Evolutionary conservation across 1,140 invertebrate species (phyloP).

Genomic region (Brachionus rotundiformis): DNA sequence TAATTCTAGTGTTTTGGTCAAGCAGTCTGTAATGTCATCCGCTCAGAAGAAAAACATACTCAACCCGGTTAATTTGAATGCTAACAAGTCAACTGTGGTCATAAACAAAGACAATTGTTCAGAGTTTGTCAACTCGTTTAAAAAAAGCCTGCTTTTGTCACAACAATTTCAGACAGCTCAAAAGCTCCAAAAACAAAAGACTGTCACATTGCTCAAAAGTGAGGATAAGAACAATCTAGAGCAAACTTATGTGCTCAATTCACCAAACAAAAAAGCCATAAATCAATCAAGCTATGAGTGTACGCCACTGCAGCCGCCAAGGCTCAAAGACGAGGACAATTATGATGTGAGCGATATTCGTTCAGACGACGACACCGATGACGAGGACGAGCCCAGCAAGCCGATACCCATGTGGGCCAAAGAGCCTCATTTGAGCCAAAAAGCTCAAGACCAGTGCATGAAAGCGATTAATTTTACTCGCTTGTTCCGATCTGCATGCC

Average conservation of each 20-base stretch:
- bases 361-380: constrained; percentile 56
- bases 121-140: constrained; percentile 38
- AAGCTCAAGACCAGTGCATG: constrained; percentile 37
- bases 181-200: constrained; percentile 22
- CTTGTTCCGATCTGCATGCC: constrained; percentile 13
- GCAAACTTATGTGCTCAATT: constrained; percentile 22
- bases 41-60: constrained; percentile 25
- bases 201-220: constrained; percentile 1
- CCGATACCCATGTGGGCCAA: constrained; percentile 55
- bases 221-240: neutral
- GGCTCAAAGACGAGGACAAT: constrained; percentile 53
- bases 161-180: constrained; percentile 16
- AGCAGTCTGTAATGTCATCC: neutral
- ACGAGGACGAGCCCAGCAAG: constrained; percentile 55
- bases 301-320: constrained; percentile 29
- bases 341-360: constrained; percentile 55
- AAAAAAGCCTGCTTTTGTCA: constrained; percentile 23
- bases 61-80: constrained; percentile 2
- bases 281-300: constrained; percentile 26
- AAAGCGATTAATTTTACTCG: constrained; percentile 38
- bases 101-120: constrained; percentile 28
- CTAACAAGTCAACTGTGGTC: neutral
- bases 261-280: neutral
- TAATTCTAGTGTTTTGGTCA: neutral
- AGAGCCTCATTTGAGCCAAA: constrained; percentile 54